Evolutionary conservation across 2,113 vertebrate genomes (phyloP).

Genomic region (Naja naja): DNA sequence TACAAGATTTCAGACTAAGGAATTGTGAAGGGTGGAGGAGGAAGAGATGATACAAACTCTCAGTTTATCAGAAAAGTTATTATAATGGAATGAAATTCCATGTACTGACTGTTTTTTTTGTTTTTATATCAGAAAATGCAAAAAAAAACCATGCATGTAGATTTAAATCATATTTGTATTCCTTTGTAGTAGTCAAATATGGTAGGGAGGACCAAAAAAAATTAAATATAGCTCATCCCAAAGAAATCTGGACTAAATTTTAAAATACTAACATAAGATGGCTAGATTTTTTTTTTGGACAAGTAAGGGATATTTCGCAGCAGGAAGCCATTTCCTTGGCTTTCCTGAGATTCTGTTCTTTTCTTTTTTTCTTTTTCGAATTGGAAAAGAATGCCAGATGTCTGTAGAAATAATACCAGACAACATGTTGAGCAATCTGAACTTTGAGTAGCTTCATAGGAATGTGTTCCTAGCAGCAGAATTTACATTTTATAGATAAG

Average conservation of each 20-base stretch:
- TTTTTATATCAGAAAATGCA: background rate
- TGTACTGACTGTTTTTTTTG: background rate
- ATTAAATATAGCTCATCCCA: background rate
- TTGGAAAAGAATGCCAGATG: background rate
- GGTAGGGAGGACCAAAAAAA: background rate
- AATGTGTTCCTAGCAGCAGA: conserved; percentile 7
- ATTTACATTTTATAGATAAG: conserved; percentile 20
- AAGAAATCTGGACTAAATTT: background rate
- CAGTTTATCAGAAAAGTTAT: background rate
- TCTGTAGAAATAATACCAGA: conserved; percentile 8
- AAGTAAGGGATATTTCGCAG: conserved; percentile 1
- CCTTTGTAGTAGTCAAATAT: background rate
- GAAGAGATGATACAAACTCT: background rate
- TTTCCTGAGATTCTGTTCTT: background rate
- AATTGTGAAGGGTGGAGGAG: background rate
- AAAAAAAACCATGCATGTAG: background rate
- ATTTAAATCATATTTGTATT: conserved; percentile 28
- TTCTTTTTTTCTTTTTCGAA: background rate
- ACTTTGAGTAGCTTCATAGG: conserved; percentile 3
- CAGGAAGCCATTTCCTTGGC: conserved; percentile 6
- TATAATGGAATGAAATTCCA: background rate
- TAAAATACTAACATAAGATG: conserved; percentile 8
- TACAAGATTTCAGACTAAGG: background rate
- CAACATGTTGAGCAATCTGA: conserved; percentile 9
- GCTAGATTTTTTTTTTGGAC: background rate